phyloP scores from a whole-genome alignment of 2,888 invertebrate genomes.

The Pilophorus perplexus region DNA sequence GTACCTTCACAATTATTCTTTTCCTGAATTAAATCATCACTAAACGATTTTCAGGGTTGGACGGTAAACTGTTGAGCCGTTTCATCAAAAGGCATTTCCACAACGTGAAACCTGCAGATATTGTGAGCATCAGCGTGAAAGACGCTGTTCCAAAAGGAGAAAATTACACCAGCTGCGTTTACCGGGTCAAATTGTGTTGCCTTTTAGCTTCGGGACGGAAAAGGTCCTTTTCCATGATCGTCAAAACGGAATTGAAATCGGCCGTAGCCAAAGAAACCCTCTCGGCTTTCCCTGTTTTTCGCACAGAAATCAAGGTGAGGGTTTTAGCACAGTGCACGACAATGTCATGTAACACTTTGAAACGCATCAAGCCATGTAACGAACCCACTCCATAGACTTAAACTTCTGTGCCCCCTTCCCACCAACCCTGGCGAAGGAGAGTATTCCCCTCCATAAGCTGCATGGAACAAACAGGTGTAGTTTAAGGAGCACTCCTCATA shows the following conservation, averaged over 20 bases:
- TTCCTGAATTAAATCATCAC: neutral
- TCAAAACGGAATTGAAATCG: slow-evolving; percentile 10
- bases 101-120: neutral
- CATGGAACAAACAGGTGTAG: no score
- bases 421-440: no score
- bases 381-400: no score
- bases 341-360: no score
- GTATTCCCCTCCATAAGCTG: no score
- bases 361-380: no score
- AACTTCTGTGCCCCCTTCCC: no score
- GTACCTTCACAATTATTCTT: no score
- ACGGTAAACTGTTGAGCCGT: neutral
- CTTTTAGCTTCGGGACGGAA: slow-evolving; percentile 16
- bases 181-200: slow-evolving; percentile 22
- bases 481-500: no score
- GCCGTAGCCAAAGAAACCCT: neutral
- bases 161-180: slow-evolving; percentile 22
- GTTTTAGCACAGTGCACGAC: no score
- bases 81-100: neutral
- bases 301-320: slow-evolving; percentile 1
- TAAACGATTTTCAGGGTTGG: slow-evolving; percentile 4
- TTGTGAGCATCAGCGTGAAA: neutral
- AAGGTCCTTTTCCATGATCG: slow-evolving; percentile 8
- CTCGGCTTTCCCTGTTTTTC: slow-evolving; percentile 2
- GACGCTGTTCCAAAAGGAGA: slow-evolving; percentile 1